Conservation (phyloP, 2,888 invertebrate species). For the Zhengitettix transpicula region DNA sequence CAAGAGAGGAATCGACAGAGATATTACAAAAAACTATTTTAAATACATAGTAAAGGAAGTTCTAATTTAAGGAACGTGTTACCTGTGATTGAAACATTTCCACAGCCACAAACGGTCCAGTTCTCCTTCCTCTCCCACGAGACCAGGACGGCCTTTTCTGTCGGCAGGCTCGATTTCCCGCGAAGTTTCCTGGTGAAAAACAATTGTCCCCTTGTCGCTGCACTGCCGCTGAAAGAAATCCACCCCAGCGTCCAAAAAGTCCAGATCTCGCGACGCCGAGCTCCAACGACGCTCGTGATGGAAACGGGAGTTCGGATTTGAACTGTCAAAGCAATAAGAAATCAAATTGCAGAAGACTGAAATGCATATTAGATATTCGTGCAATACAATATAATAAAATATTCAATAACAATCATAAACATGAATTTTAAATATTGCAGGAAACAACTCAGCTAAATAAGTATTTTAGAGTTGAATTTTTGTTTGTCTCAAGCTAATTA, state of each 20-base stretch:
- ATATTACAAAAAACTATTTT: no score
- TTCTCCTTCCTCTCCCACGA: neutral
- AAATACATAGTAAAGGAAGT: no score
- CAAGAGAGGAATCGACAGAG: no score
- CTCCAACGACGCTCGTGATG: no score
- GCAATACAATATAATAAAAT: neutral
- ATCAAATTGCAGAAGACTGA: no score
- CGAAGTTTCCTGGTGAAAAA: neutral
- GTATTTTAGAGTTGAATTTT: no score
- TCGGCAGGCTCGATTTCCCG: neutral
- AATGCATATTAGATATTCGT: no score
- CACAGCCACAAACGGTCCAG: constrained; percentile 45
- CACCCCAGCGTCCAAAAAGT: constrained; percentile 45
- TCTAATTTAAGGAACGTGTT: constrained; percentile 3
- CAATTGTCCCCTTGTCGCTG: constrained; percentile 22
- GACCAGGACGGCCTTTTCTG: neutral
- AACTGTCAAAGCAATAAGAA: no score
- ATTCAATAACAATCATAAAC: neutral
- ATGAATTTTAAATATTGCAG: neutral
- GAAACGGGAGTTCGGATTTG: no score
- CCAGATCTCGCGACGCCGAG: constrained; percentile 17
- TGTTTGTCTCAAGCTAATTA: no score
- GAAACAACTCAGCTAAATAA: no score
- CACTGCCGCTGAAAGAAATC: constrained; percentile 39
- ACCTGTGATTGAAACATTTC: constrained; percentile 53